Evolutionary conservation across 2,113 vertebrate genomes (phyloP), one percentile per base, ranked within the genome.

Genomic region (Apeltes quadracus): DNA sequence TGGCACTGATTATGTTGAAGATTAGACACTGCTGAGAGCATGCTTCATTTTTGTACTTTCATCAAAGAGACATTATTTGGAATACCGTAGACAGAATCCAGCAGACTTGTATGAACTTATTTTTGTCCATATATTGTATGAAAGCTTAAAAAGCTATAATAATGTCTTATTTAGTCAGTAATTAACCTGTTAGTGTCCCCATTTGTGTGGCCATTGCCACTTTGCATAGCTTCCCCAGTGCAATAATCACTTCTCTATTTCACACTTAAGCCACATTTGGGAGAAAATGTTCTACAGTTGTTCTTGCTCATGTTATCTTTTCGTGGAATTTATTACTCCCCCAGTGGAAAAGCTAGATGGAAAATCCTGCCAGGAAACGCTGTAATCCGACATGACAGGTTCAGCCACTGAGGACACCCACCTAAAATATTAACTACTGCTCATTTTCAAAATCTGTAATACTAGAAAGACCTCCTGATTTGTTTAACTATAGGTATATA

Each of bases 341-440:
- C 62, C 71, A 69, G 69, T 51, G 73, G 79, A 76, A 63, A 69
- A 75, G 51, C 39, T 39, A 7, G 50, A 76, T 61, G 50, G 48
- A 77, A 59, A 76, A 63, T 81, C 27, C 41, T 58, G 65, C 81
- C 44, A n/a, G 73, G 2, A 9, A 71, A 58, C 48, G 61, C 7
- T 55, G 25, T 56, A 71, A 84, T 84, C 7, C 9, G 78, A 82
- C 73, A 83, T 78, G 84, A 84, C 79, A 85, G 75, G 20, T 43
- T 0, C 16, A 3, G 50, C 69, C 57, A 27, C 79, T 77, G 75
- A 70, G 48, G 67, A 61, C 54, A 68, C n/a, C 5, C 72, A 67
- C 27, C 66, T 72, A 34, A 81, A 89, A 72, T 72, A 81, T 83
- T 66, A 63, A 86, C 57, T 25, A 1, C 14, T 8, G 32, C 61